phyloP scores from a whole-genome alignment of 2,113 vertebrate genomes.

The Ciconia stormi region DNA sequence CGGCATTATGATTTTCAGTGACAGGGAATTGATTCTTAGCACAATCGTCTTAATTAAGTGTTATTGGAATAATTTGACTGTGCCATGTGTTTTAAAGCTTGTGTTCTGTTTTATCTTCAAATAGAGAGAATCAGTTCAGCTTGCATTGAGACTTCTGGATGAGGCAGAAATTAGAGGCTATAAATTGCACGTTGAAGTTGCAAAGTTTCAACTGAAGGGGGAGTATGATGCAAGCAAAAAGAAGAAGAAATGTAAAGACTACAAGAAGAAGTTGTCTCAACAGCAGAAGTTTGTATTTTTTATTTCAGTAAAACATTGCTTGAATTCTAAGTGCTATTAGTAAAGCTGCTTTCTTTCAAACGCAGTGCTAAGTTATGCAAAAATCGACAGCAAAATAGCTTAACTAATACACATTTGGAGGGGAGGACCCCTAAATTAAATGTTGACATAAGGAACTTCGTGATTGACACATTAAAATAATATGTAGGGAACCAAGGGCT shows the following conservation, averaged over 20 bases:
- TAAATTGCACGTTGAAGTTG: conserved; percentile 90
- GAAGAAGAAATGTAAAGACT: conserved; percentile 95
- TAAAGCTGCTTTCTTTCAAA: background rate
- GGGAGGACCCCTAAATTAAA: background rate
- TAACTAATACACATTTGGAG: background rate
- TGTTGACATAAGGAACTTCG: background rate
- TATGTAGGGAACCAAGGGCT: background rate
- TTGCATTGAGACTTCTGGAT: conserved; percentile 89
- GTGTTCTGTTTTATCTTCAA: conserved; percentile 37
- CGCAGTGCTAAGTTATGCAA: background rate
- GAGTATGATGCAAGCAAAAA: conserved; percentile 94
- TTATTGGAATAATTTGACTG: background rate
- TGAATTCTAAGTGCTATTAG: background rate
- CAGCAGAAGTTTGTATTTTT: conserved; percentile 88
- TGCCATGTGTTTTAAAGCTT: background rate
- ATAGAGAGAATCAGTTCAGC: conserved; percentile 91
- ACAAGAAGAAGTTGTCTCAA: conserved; percentile 88
- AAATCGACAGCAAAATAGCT: background rate
- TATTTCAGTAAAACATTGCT: conserved; percentile 5
- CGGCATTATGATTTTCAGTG: background rate
- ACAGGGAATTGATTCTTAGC: background rate
- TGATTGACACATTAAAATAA: background rate
- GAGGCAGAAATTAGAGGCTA: conserved; percentile 92
- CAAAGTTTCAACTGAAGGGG: conserved; percentile 92
- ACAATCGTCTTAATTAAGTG: background rate